Evolutionary conservation across 1,140 invertebrate species (phyloP), one percentile per base, ranked within the genome.

Genomic region (Dufourea novaeangliae): DNA sequence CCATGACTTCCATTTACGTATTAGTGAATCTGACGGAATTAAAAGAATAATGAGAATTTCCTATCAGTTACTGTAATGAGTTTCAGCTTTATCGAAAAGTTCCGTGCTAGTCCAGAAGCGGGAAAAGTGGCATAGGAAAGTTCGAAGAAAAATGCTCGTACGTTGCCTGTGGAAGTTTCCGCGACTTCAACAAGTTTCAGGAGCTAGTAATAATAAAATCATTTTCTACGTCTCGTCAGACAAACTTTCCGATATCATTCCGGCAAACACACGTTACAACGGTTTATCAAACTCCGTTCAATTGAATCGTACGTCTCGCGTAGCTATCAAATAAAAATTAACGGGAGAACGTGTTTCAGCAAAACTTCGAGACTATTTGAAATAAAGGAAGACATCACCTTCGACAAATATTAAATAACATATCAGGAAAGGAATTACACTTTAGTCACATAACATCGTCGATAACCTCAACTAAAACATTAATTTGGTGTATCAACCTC

Each of bases 141-240:
- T 69, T 27, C 1, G 32, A 61, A 52, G 67, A 39, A 39, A 69
- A 69, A 69, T 54, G 46, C 22, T 29, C 67, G 67, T 37, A n/a
- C 32, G 14, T 69, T 69, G 50, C 34, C 14, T 22, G 67, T 11
- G 22, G 2, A 69, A 69, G 14, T 69, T 69, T 5, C 25, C 46
- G 67, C 11, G 67, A 69, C 67, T 39, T 34, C 67, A 37, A 56
- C 67, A 69, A 69, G 67, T 69, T 69, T 69, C 67, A 20, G 10
- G 25, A 5, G 25, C 52, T 37, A 37, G 22, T 56, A 69, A 69
- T 69, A 69, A 52, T 29, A 50, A 69, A 69, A 69, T 56, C 46
- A 69, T 69, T 69, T 37, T 39, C 64, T n/a, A n/a, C 64, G 29
- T 22, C 17, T 29, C n/a, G 32, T 27, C 14, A 22, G 17, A 17